Evolutionary conservation across 92 coral and sea anemone genomes (phyloP).

Genomic region (Phymanthus crucifer): DNA sequence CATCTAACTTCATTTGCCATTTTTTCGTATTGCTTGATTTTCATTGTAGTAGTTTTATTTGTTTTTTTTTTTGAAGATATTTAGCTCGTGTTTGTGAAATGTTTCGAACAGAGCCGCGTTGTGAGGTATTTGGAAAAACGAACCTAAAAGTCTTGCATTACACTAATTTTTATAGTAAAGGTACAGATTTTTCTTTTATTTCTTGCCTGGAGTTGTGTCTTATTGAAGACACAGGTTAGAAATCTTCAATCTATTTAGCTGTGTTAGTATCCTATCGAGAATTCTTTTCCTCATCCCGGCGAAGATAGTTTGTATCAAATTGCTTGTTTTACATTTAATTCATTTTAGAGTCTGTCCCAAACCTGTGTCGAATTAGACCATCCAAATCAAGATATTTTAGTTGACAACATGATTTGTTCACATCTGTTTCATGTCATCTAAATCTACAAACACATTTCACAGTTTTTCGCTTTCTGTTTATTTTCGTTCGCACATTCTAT

Average conservation of each 20-base stretch:
- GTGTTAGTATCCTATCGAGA: constrained; percentile 17
- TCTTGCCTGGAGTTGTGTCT: background rate
- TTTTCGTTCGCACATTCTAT: constrained; percentile 39
- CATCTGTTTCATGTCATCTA: constrained; percentile 32
- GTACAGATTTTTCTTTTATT: background rate
- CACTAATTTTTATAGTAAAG: background rate
- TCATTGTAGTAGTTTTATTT: background rate
- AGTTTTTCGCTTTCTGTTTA: constrained; percentile 35
- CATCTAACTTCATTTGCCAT: background rate
- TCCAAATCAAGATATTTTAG: background rate
- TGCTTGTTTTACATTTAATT: constrained; percentile 16
- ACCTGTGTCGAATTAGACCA: background rate
- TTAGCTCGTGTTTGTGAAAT: background rate
- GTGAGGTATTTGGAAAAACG: background rate
- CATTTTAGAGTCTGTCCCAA: constrained; percentile 30
- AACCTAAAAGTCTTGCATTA: background rate
- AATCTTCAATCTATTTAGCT: background rate
- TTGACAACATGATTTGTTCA: background rate
- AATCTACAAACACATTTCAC: constrained; percentile 31
- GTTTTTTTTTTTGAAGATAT: constrained; percentile 2
- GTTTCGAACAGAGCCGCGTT: background rate
- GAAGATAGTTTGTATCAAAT: constrained; percentile 32
- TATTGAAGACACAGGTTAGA: background rate
- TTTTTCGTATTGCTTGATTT: background rate
- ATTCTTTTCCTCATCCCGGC: constrained; percentile 14